Percentiles rank a stretch among this genome's conserved stretches.
Evolutionary conservation across 2,113 vertebrate genomes (phyloP).

Genomic region (Silurus asotus): DNA sequence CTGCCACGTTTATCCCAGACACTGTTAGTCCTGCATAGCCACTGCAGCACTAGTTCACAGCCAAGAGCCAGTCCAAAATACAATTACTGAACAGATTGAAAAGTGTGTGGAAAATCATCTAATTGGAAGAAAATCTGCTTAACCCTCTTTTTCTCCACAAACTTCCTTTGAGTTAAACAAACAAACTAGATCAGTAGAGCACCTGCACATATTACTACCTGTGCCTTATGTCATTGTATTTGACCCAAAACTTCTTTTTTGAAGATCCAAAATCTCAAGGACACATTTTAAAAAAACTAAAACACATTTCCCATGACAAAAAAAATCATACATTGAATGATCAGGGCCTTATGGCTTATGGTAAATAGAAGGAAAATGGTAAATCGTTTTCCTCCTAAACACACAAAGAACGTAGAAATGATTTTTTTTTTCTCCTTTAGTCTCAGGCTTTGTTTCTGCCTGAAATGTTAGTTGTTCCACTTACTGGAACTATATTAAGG

Average conservation of each 20-base stretch:
- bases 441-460: constrained; percentile 35
- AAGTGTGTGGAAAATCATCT: constrained; percentile 24
- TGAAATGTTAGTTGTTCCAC: neutral
- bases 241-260: neutral
- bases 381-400: neutral
- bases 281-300: no score
- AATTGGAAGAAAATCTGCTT: neutral
- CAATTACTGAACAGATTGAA: constrained; percentile 3
- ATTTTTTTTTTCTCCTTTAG: constrained; percentile 36
- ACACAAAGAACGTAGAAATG: constrained; percentile 57
- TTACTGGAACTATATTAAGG: neutral
- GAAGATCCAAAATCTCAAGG: neutral
- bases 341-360: neutral
- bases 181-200: constrained; percentile 37
- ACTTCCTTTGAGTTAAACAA: constrained; percentile 29
- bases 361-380: neutral
- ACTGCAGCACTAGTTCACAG: constrained; percentile 11
- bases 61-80: neutral
- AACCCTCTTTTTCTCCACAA: constrained; percentile 13
- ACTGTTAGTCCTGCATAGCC: neutral
- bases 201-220: constrained; percentile 22
- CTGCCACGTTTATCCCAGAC: constrained; percentile 45
- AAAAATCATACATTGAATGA: neutral
- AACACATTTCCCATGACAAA: neutral
- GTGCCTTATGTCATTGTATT: neutral